These are phyloP conservation scores for Cyrtonyx montezumae DNA, from an alignment of 2,113 vertebrate species.

Conservation along the genomic window DNA sequence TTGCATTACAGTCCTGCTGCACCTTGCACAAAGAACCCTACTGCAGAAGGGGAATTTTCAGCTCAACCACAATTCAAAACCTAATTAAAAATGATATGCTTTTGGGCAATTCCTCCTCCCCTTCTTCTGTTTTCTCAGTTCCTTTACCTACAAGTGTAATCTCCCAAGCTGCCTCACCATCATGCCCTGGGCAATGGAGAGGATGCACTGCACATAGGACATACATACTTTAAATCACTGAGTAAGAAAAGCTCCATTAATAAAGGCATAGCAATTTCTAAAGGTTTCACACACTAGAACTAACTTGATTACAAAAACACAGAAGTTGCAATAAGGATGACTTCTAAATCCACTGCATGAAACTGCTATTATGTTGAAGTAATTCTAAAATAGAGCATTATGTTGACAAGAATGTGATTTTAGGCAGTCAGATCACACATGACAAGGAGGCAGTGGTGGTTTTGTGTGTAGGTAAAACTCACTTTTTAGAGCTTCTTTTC, in stretches of 20 bases:
- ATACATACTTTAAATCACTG: background rate
- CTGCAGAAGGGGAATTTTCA: background rate
- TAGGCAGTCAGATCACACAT: background rate
- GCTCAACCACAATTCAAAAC: background rate
- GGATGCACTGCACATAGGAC: background rate
- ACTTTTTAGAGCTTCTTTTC: background rate
- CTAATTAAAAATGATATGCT: background rate
- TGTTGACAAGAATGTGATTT: constrained; percentile 3
- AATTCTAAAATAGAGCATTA: background rate
- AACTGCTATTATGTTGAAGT: background rate
- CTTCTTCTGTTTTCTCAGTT: background rate
- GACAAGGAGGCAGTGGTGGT: background rate
- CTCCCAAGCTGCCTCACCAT: background rate
- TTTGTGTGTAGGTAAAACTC: background rate
- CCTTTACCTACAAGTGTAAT: background rate
- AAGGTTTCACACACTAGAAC: background rate
- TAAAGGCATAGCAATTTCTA: background rate
- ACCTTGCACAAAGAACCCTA: background rate
- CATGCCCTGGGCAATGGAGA: background rate
- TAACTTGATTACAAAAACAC: background rate
- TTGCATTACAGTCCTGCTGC: background rate
- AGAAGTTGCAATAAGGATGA: background rate
- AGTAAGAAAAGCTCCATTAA: background rate
- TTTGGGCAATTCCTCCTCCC: background rate
- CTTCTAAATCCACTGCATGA: background rate